phyloP scores from a whole-genome alignment of 1,140 invertebrate species.

The Diorhabda carinulata region DNA sequence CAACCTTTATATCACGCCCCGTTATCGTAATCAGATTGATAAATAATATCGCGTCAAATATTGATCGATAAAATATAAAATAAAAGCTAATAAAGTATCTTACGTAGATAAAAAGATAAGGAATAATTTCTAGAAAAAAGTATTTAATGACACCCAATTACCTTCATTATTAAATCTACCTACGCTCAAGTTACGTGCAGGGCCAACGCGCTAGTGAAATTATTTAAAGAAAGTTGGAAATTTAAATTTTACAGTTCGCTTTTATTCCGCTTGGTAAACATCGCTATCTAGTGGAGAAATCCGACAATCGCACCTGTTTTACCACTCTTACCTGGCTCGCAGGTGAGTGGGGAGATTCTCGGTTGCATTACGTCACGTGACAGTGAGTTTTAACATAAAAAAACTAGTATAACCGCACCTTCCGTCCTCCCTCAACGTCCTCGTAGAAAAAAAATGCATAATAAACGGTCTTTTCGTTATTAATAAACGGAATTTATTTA shows the following conservation, averaged over 20 bases:
- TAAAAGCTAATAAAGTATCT: no score
- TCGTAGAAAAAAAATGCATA: not conserved
- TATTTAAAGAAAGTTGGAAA: not conserved
- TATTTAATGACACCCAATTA: not conserved
- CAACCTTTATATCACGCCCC: no score
- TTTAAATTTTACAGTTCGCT: not conserved
- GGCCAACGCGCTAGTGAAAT: not conserved
- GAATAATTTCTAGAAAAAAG: no score
- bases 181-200: constrained; percentile 9
- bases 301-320: constrained; percentile 17
- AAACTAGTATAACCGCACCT: constrained; percentile 21
- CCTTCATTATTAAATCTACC: constrained; percentile 7
- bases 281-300: constrained; percentile 19
- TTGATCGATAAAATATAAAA: no score
- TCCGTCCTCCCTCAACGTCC: constrained; percentile 12
- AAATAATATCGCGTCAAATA: no score
- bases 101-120: no score
- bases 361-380: constrained; percentile 15
- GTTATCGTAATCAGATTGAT: no score
- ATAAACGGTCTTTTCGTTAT: not conserved
- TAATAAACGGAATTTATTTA: not conserved
- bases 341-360: constrained; percentile 16
- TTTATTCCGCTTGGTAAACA: constrained; percentile 10
- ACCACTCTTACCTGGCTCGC: constrained; percentile 11
- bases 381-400: constrained; percentile 12